phyloP scores from a whole-genome alignment of 2,113 vertebrate species.

The Ellobius talpinus region DNA sequence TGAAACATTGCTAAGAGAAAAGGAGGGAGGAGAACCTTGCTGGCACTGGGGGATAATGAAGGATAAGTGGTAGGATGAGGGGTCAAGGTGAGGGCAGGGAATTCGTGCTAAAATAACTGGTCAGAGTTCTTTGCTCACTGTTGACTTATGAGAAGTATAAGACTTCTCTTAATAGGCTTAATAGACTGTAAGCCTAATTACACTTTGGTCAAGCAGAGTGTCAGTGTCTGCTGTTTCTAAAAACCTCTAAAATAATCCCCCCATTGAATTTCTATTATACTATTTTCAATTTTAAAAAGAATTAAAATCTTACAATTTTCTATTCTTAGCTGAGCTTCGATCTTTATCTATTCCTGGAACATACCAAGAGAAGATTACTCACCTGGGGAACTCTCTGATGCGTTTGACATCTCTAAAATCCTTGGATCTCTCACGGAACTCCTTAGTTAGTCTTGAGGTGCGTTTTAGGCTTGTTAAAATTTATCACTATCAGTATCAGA shows the following conservation, averaged over 20 bases:
- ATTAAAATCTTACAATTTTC: slow-evolving; percentile 49
- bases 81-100: not conserved
- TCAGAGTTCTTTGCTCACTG: not conserved
- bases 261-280: not conserved
- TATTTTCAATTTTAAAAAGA: not conserved
- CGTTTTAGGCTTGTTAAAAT: slow-evolving; percentile 45
- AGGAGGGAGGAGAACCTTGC: not conserved
- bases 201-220: not conserved
- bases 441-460: slow-evolving; percentile 88
- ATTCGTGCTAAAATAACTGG: not conserved
- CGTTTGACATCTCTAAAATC: slow-evolving; percentile 88
- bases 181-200: too few species aligned
- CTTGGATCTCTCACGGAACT: slow-evolving; percentile 90
- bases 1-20: not conserved
- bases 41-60: not conserved
- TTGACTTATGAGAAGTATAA: too few species aligned
- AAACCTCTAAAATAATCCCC: not conserved
- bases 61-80: not conserved
- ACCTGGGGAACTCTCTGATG: slow-evolving; percentile 87
- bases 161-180: too few species aligned
- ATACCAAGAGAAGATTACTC: slow-evolving; percentile 88
- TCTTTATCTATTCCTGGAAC: slow-evolving; percentile 90
- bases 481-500: not conserved
- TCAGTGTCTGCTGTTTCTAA: not conserved
- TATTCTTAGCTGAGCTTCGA: slow-evolving; percentile 85